Evolutionary conservation across 23 tunicate species (phyloP).

Genomic region (Botrylloides violaceus): DNA sequence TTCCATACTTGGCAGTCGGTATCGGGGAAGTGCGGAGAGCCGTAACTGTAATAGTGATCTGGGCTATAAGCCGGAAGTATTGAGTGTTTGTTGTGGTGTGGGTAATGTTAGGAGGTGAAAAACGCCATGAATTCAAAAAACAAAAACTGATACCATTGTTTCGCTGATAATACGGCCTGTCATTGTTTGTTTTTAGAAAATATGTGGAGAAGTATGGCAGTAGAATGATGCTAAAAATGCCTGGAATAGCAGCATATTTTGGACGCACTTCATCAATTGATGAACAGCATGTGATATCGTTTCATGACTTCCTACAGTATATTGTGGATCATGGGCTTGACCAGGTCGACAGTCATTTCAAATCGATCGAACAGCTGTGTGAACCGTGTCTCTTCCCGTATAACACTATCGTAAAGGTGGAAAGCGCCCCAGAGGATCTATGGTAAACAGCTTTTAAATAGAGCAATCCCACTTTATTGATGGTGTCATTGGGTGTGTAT

Average conservation of each 20-base stretch:
- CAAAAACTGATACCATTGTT: too few relatives aligned
- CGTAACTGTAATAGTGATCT: too few relatives aligned
- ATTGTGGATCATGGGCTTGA: slow-evolving; percentile 34
- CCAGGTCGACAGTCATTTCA: slow-evolving; percentile 33
- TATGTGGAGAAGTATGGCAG: slow-evolving; percentile 19
- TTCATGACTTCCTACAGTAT: slow-evolving; percentile 34
- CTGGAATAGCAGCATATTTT: not conserved
- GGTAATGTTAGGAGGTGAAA: too few relatives aligned
- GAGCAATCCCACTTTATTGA: too few relatives aligned
- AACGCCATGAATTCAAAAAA: too few relatives aligned
- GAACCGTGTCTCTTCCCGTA: slow-evolving; percentile 33
- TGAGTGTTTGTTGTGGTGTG: too few relatives aligned
- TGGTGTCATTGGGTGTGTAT: too few relatives aligned
- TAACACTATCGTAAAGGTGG: slow-evolving; percentile 38
- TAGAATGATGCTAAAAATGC: slow-evolving; percentile 32
- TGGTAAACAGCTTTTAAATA: too few relatives aligned
- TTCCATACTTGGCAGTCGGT: too few relatives aligned
- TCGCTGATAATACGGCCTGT: not conserved
- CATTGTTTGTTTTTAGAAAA: slow-evolving; percentile 2
- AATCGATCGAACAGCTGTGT: slow-evolving; percentile 39
- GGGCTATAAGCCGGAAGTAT: too few relatives aligned
- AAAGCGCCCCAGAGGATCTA: slow-evolving; percentile 32
- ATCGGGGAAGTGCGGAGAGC: too few relatives aligned
- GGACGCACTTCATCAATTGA: slow-evolving; percentile 11
- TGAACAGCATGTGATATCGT: slow-evolving; percentile 33